Evolutionary conservation across 2,797 vertebrate species (phyloP), one percentile per base, ranked within the genome.

Genomic region (Peromyscus nudipes): DNA sequence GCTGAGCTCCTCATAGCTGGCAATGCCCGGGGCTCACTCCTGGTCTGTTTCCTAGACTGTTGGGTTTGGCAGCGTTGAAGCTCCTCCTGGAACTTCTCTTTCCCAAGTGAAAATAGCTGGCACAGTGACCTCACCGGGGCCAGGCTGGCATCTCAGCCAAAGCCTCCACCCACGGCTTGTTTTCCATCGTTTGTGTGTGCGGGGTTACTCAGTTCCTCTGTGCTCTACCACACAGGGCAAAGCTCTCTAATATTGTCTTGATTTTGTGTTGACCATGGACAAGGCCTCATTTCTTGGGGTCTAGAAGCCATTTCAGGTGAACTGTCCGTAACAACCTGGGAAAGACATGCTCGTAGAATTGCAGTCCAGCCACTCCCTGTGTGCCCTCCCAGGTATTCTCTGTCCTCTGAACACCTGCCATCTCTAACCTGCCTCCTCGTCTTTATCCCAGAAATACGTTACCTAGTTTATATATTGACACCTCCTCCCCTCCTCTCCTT

Each of bases 1-100:
- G 62, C 67, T 94, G 94, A 95, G 83, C 52, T 97, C 89, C 79
- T 55, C 23, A 84, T 73, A 91, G 89, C 92, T 95, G 92, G 60
- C 64, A 34, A 21, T 91, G 79, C 55, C 90, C 55, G 16, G 57
- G 2, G 13, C 88, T 75, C 27, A 1, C 25, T 37, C 73, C 19
- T 52, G 31, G 71, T 21, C 34, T 75, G 55, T 52, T 94, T 94
- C 94, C 92, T 46, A 87, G 55, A 84, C 60, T 87, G 52, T 97
- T 91, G 65, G 75, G 82, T 43, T 96, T 96, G 95, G 91, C 97
- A 84, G 52, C 31, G 1, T 55, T 17, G 3, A 21, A 25, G 40
- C 67, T 84, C 93, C 93, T 69, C 71, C 71, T 67, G 87, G 62
- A n/a, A 62, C 91, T 80, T 62, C 46, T 93, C 29, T 92, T 95